phyloP scores from a whole-genome alignment of 2,888 invertebrate species.

The Aleiodes alternator region DNA sequence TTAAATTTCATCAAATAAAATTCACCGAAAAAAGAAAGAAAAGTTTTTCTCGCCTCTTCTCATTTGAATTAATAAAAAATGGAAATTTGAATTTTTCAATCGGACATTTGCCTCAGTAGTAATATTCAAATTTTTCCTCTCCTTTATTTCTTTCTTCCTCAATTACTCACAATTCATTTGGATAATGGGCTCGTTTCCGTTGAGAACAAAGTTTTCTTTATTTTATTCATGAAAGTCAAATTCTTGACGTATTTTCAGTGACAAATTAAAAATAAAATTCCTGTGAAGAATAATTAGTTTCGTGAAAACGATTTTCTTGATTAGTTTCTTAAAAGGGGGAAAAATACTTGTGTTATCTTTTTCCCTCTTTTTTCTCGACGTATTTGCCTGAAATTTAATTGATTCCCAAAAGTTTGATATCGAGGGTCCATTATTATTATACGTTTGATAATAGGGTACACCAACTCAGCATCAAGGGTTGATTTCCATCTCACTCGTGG shows the following conservation, averaged over 20 bases:
- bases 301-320: constrained; percentile 29
- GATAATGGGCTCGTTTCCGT: background rate
- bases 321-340: background rate
- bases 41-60: background rate
- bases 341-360: too few relatives aligned
- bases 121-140: background rate
- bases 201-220: constrained; percentile 24
- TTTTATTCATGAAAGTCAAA: background rate
- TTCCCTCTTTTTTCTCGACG: too few relatives aligned
- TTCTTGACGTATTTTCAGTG: constrained; percentile 57
- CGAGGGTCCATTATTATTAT: constrained; percentile 45
- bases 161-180: constrained; percentile 37
- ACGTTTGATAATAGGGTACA: constrained; percentile 27
- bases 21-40: background rate
- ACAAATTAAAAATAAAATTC: constrained; percentile 65
- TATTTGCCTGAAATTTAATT: background rate
- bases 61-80: constrained; percentile 36
- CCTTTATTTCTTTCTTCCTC: background rate
- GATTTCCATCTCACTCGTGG: background rate
- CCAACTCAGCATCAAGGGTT: constrained; percentile 32
- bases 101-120: background rate
- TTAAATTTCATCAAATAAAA: background rate
- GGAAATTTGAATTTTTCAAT: constrained; percentile 26
- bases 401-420: constrained; percentile 34
- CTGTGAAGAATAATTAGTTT: constrained; percentile 61